These are phyloP conservation scores for Chauna torquata DNA, from an alignment of 2,113 vertebrate genomes.

Conservation along the genomic window DNA sequence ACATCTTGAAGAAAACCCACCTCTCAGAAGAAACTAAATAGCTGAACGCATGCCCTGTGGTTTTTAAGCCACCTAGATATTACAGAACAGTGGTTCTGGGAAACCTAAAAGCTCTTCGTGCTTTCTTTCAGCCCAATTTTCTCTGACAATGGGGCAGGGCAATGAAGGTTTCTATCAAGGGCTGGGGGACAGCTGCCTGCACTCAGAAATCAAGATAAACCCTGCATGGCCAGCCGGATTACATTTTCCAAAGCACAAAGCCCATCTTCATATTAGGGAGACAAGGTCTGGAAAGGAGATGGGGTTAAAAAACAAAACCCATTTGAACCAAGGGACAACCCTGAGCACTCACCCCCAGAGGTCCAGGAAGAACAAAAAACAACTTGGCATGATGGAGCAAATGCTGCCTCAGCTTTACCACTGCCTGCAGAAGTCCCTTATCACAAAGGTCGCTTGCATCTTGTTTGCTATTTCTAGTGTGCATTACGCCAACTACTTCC, in stretches of 20 bases:
- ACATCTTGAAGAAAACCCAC: neutral
- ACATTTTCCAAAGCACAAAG: neutral
- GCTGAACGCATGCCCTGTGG: neutral
- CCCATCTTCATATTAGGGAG: neutral
- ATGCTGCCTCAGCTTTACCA: neutral
- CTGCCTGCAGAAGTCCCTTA: neutral
- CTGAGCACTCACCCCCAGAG: neutral
- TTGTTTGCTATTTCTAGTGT: neutral
- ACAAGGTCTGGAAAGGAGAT: neutral
- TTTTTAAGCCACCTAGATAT: neutral
- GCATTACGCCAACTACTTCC: neutral
- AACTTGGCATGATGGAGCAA: neutral
- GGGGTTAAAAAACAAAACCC: neutral
- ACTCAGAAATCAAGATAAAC: neutral
- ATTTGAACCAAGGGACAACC: neutral
- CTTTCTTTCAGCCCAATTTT: neutral
- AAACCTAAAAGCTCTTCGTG: neutral
- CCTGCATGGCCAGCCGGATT: neutral
- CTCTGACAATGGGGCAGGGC: neutral
- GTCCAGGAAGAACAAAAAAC: neutral
- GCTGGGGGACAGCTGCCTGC: neutral
- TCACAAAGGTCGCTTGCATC: neutral
- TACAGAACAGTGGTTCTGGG: neutral
- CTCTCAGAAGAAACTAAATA: neutral
- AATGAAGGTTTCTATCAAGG: neutral